These are phyloP conservation scores for Bucorvus abyssinicus DNA, from an alignment of 2,797 vertebrate genomes.

Conservation along the genomic window DNA sequence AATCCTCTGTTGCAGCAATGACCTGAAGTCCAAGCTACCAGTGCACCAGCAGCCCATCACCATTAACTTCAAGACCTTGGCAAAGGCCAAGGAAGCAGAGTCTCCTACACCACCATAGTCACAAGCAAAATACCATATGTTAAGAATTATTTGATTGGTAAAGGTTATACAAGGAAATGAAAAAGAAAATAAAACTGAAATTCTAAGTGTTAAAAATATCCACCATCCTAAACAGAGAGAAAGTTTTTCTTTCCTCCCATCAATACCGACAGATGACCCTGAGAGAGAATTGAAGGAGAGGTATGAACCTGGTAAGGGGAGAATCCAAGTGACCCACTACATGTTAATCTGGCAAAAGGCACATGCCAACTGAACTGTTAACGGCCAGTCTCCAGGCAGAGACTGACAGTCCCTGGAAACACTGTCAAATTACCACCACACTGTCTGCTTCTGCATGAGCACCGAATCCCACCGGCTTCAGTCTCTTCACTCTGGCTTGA, in stretches of 20 bases:
- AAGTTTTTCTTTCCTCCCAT: neutral
- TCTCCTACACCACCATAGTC: neutral
- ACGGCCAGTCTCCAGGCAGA: neutral
- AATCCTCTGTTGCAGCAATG: neutral
- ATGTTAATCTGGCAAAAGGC: neutral
- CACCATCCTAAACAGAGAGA: neutral
- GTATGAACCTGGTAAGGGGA: neutral
- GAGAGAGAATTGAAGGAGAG: neutral
- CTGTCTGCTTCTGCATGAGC: neutral
- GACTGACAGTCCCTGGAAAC: neutral
- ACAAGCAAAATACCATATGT: accelerated
- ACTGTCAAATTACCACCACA: neutral
- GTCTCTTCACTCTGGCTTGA: neutral
- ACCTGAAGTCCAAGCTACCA: neutral
- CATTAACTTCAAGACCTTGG: neutral
- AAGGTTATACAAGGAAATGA: neutral
- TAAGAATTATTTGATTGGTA: neutral
- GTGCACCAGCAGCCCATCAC: neutral
- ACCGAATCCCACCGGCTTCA: neutral
- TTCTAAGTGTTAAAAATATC: neutral
- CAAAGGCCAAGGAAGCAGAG: neutral
- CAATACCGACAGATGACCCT: neutral
- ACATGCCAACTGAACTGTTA: neutral
- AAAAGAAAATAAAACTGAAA: neutral
- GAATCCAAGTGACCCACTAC: neutral